Evolutionary conservation across 2,888 invertebrate genomes (phyloP).

Genomic region (Dromius quadrimaculatus): DNA sequence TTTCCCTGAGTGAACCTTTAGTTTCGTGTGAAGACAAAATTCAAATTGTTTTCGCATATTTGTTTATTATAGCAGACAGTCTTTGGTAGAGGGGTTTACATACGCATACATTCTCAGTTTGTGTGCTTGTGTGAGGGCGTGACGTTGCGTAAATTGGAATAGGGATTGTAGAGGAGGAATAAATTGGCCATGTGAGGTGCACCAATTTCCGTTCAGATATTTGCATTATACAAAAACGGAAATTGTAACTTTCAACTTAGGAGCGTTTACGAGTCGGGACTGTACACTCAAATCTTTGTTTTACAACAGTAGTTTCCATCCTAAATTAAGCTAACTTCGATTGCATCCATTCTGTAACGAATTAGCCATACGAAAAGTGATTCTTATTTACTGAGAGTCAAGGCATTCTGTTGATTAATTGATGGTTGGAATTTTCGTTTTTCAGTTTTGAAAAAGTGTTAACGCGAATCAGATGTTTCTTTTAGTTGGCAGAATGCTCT

Average conservation of each 20-base stretch:
- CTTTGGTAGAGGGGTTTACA: neutral
- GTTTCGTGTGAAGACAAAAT: constrained; percentile 26
- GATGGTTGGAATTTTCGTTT: too few relatives aligned
- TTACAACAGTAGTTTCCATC: too few relatives aligned
- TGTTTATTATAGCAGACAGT: constrained; percentile 35
- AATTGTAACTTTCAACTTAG: constrained; percentile 42
- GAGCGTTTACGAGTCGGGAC: constrained; percentile 17
- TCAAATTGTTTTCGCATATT: constrained; percentile 29
- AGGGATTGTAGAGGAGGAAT: constrained; percentile 19
- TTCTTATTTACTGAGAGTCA: too few relatives aligned
- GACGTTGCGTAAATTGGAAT: constrained; percentile 33
- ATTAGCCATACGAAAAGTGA: too few relatives aligned
- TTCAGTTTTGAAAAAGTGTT: too few relatives aligned
- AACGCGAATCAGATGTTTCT: too few relatives aligned
- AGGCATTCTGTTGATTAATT: too few relatives aligned
- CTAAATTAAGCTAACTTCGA: too few relatives aligned
- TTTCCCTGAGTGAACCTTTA: constrained; percentile 34
- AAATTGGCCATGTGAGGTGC: constrained; percentile 51
- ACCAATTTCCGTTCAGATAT: constrained; percentile 49
- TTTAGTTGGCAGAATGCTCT: too few relatives aligned
- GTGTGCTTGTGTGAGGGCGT: constrained; percentile 17
- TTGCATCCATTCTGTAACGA: too few relatives aligned
- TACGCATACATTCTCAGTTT: neutral
- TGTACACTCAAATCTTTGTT: too few relatives aligned
- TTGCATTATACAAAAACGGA: constrained; percentile 51